A percentile compares a stretch with the other conserved stretches of the same genome.
These are phyloP conservation scores for Phrynosoma platyrhinos DNA, from an alignment of 2,113 vertebrate species.

Conservation along the genomic window DNA sequence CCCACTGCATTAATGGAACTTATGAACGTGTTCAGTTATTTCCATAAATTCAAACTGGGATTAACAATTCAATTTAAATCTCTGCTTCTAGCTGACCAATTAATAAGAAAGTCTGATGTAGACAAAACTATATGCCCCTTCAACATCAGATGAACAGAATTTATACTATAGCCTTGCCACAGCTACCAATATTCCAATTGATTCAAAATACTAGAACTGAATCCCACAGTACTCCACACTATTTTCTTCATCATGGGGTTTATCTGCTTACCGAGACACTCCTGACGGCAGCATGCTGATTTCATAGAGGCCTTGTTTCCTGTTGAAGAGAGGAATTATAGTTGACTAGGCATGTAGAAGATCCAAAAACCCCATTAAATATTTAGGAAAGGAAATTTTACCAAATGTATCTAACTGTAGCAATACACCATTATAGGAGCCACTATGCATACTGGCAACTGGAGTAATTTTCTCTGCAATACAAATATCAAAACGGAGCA, in stretches of 20 bases:
- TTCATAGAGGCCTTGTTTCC: conserved; percentile 86
- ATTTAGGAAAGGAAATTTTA: neutral
- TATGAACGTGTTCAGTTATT: too few species aligned
- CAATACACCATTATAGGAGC: neutral
- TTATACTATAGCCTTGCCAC: neutral
- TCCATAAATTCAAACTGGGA: too few species aligned
- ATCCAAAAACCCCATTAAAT: neutral
- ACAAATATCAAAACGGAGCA: neutral
- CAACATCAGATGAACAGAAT: neutral
- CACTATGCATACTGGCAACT: neutral
- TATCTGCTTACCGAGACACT: conserved; percentile 85
- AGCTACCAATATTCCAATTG: neutral
- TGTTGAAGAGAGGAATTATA: conserved; percentile 65
- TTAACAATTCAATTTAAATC: too few species aligned
- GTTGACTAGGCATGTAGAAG: neutral
- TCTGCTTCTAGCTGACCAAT: neutral
- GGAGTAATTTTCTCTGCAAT: neutral
- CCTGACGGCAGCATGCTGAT: conserved; percentile 88
- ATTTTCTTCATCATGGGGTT: neutral
- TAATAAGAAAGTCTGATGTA: neutral
- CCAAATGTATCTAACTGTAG: neutral
- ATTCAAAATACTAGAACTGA: neutral
- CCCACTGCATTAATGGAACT: too few species aligned
- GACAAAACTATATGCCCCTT: neutral
- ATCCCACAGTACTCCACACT: fast-evolving